Evolutionary conservation across 2,797 vertebrate species (phyloP).

Genomic region (Enteromius paludinosus): DNA sequence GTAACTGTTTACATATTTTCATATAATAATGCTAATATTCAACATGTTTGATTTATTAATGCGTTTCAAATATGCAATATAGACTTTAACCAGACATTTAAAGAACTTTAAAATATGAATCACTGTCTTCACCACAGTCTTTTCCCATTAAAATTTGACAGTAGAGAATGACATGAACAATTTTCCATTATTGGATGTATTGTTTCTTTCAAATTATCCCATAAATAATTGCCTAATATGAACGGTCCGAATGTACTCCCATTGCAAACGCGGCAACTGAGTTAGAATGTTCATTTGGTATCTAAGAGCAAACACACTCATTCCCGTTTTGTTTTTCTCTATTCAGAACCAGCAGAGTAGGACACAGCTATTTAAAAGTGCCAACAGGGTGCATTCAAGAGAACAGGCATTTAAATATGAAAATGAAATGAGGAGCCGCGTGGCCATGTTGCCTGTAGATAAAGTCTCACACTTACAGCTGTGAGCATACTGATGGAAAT

Average conservation of each 20-base stretch:
- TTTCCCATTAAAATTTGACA: not conserved
- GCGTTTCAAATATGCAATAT: too few species aligned
- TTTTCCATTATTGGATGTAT: not conserved
- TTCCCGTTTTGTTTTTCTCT: constrained; percentile 49
- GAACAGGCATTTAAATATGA: constrained; percentile 58
- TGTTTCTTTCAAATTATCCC: not conserved
- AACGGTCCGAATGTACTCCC: not conserved
- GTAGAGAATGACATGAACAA: not conserved
- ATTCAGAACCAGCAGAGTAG: constrained; percentile 49
- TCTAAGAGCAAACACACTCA: constrained; percentile 32
- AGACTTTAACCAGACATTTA: too few species aligned
- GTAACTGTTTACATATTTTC: too few species aligned
- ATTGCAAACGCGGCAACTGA: not conserved
- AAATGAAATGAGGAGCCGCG: constrained; percentile 53
- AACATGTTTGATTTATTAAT: too few species aligned
- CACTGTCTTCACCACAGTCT: not conserved
- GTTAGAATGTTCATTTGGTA: constrained; percentile 42
- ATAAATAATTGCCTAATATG: constrained; percentile 29
- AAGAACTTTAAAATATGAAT: too few species aligned
- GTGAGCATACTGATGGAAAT: constrained; percentile 63
- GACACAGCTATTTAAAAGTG: constrained; percentile 50
- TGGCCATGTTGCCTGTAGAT: constrained; percentile 44
- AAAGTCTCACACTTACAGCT: constrained; percentile 41
- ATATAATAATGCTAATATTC: too few species aligned
- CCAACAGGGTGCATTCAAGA: constrained; percentile 32